A percentile compares a stretch with the other conserved stretches of the same genome.
Conservation (phyloP, 2,797 vertebrate species). For the Serranus cabrilla region DNA sequence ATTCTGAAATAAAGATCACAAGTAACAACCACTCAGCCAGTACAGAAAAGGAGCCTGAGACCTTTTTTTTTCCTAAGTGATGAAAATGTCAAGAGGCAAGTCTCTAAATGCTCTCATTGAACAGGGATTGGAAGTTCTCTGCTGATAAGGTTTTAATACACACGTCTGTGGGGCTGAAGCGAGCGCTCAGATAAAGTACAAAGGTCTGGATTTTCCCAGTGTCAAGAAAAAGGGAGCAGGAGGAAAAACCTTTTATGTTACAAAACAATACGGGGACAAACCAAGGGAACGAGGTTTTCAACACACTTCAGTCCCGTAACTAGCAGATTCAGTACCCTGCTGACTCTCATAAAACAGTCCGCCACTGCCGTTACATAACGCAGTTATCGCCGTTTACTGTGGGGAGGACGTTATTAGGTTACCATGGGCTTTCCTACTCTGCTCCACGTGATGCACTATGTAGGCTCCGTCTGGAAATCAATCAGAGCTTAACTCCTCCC, state of each 20-base stretch:
- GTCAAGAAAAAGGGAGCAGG: constrained; percentile 3
- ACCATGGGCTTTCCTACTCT: constrained; percentile 76
- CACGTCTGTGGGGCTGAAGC: constrained; percentile 52
- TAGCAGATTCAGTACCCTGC: constrained; percentile 56
- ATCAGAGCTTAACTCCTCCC: constrained; percentile 68
- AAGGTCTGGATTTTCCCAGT: constrained; percentile 70
- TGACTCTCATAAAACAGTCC: constrained; percentile 59
- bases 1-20: constrained; percentile 56
- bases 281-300: constrained; percentile 41
- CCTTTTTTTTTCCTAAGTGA: constrained; percentile 38
- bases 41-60: constrained; percentile 35
- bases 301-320: constrained; percentile 48
- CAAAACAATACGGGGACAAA: constrained; percentile 62
- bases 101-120: constrained; percentile 69
- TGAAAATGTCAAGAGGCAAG: constrained; percentile 72
- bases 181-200: constrained; percentile 69
- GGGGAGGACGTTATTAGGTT: constrained; percentile 72
- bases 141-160: constrained; percentile 75
- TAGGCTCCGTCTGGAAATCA: constrained; percentile 69
- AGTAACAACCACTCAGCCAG: constrained; percentile 35
- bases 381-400: constrained; percentile 50
- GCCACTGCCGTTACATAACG: constrained; percentile 66
- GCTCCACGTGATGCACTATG: constrained; percentile 63
- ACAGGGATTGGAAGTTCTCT: constrained; percentile 72
- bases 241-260: constrained; percentile 58